phyloP scores from a whole-genome alignment of 2,888 invertebrate species.

The Micropterix aruncella region DNA sequence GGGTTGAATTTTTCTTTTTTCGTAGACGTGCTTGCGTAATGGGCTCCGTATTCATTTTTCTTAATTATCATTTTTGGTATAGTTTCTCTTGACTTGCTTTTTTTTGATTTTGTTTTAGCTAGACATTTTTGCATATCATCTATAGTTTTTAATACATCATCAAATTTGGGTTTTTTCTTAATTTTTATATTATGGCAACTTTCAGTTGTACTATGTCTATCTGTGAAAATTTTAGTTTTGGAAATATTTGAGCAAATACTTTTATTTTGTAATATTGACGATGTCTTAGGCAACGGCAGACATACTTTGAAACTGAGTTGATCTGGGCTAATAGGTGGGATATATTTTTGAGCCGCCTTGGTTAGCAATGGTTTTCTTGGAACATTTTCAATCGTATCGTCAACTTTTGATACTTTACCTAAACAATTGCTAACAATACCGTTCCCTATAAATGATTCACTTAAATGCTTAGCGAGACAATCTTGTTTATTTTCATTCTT shows the following conservation, averaged over 20 bases:
- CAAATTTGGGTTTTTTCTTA: conserved; percentile 37
- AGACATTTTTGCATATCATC: conserved; percentile 32
- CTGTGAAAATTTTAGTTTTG: background rate
- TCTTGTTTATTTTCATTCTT: background rate
- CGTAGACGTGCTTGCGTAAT: conserved; percentile 27
- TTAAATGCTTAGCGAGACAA: no score
- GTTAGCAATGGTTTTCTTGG: conserved; percentile 22
- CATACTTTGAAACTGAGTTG: conserved; percentile 30
- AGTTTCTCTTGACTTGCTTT: conserved; percentile 17
- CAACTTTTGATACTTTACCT: conserved; percentile 13
- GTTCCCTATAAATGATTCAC: conserved; percentile 22
- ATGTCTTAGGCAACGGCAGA: conserved; percentile 29
- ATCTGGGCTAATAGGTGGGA: conserved; percentile 30
- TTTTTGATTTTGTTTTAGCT: conserved; percentile 28
- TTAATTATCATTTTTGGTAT: conserved; percentile 38
- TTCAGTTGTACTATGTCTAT: conserved; percentile 3
- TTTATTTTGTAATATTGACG: conserved; percentile 29
- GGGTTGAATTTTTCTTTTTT: conserved; percentile 24
- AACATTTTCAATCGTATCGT: conserved; percentile 11
- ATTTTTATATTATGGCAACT: conserved; percentile 16
- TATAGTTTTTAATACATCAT: conserved; percentile 37
- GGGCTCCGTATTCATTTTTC: conserved; percentile 31
- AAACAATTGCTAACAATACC: conserved; percentile 17
- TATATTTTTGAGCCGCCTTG: conserved; percentile 38
- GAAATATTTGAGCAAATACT: conserved; percentile 16